phyloP scores from a whole-genome alignment of 2,113 vertebrate genomes.

The Sebastes schlegelii region DNA sequence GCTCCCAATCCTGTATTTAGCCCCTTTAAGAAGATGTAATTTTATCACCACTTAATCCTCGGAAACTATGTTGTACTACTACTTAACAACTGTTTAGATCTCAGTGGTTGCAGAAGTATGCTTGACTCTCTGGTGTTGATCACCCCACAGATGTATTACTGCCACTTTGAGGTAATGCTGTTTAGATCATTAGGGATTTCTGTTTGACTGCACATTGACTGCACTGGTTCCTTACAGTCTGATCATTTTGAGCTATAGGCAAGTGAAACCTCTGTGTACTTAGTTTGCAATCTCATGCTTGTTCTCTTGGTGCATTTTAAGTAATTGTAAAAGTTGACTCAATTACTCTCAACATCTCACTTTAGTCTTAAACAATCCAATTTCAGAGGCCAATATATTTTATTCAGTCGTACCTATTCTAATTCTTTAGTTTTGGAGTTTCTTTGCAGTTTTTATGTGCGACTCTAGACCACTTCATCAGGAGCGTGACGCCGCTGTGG shows the following conservation, averaged over 20 bases:
- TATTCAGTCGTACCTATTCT: neutral
- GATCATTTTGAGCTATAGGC: neutral
- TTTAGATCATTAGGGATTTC: neutral
- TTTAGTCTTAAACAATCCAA: neutral
- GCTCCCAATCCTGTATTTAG: no score
- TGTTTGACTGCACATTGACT: no score
- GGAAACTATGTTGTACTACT: neutral
- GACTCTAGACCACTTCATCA: conserved; percentile 75
- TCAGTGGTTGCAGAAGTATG: no score
- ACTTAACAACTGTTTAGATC: neutral
- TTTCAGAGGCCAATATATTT: conserved; percentile 3
- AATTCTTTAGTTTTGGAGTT: conserved; percentile 9
- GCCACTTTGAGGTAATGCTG: neutral
- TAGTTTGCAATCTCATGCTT: neutral
- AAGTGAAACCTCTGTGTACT: neutral
- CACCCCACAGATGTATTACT: neutral
- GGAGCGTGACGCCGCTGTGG: conserved; percentile 51
- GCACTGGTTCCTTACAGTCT: neutral
- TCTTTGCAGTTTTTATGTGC: conserved; percentile 35
- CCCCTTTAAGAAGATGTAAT: neutral
- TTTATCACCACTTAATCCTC: neutral
- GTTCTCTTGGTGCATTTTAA: neutral
- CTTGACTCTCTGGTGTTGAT: conserved; percentile 1
- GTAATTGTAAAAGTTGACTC: neutral
- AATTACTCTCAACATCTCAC: neutral